phyloP scores from a whole-genome alignment of 2,113 vertebrate species.

The Onychorhynchus coronatus region DNA sequence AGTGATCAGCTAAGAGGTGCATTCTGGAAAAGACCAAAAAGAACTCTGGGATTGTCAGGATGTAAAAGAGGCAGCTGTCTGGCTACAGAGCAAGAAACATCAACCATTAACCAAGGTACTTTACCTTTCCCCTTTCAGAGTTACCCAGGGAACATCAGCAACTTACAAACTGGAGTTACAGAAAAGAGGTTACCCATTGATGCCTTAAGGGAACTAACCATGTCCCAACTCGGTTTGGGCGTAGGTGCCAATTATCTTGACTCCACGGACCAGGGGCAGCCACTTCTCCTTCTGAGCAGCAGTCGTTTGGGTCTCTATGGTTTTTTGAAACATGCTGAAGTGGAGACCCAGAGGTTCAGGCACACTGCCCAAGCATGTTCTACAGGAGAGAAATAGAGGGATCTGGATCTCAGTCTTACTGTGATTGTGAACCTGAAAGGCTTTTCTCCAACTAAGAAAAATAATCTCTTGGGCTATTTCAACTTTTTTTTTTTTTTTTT shows the following conservation, averaged over 20 bases:
- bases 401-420: constrained; percentile 63
- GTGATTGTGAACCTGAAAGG: background rate
- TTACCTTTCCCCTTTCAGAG: background rate
- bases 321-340: constrained; percentile 90
- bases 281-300: constrained; percentile 87
- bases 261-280: constrained; percentile 77
- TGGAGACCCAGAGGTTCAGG: constrained; percentile 81
- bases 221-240: constrained; percentile 96
- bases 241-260: constrained; percentile 89
- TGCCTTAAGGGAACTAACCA: constrained; percentile 85
- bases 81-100: background rate
- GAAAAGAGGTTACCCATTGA: constrained; percentile 45
- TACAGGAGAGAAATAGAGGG: constrained; percentile 78
- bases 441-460: background rate
- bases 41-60: background rate
- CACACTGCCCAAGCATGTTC: constrained; percentile 64
- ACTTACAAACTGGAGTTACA: constrained; percentile 10
- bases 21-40: background rate
- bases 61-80: background rate
- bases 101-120: background rate
- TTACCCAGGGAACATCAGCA: background rate
- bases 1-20: constrained; percentile 34
- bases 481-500: background rate
- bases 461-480: background rate
- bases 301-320: constrained; percentile 83